Base-by-base conservation (phyloP, 2,888 invertebrate genomes). In the Macrophya annulata region DNA sequence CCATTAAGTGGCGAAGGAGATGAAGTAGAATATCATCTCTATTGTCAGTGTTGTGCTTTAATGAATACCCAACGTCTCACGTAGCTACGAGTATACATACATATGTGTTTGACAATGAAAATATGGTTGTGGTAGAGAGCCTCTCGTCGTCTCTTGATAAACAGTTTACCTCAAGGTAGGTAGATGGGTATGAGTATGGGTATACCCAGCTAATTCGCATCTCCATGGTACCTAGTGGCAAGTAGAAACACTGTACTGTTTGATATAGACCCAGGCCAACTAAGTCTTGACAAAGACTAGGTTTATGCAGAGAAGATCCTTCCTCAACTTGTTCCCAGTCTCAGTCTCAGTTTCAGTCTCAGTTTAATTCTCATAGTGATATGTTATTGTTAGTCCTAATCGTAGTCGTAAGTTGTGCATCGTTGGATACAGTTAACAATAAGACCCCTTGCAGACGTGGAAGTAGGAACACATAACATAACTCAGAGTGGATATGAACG, bases 121-220 rank as follows among this genome's bases (percentile, higher is more conserved):
- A 71, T 15, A 17, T 71, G 31, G 0, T 4, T 40, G 40, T 40
- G 31, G 40, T 37, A 25, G 17, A 40, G 71, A 31, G 71, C 17
- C 71, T 71, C 62, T 37, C 71, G 31, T 37, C 31, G 40, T 71
- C 37, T 71, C 71, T 71, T 71, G 71, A 71, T 71, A 71, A 71
- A 71, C 71, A 71, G 71, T 71, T 71, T 71, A 71, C 71, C 71
- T 31, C 21, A 21, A 12, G 21, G 62, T 25, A 12, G 62, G 71
- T 71, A 65, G 17, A 1, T 51, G 10, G 12, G 51, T 17, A 51
- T 17, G 31, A n/a, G n/a, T n/a, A n/a, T n/a, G 31, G 31, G 31
- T 31, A 51, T 51, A n/a, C 71, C 71, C 31, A 37, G 40, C 71
- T 71, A 71, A 71, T 71, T 71, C 71, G 71, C 71, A 25, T 62